A percentile compares a stretch with the other conserved stretches of the same genome.
Evolutionary conservation across 1,140 invertebrate genomes (phyloP).

Genomic region (Gonioctena quinquepunctata): DNA sequence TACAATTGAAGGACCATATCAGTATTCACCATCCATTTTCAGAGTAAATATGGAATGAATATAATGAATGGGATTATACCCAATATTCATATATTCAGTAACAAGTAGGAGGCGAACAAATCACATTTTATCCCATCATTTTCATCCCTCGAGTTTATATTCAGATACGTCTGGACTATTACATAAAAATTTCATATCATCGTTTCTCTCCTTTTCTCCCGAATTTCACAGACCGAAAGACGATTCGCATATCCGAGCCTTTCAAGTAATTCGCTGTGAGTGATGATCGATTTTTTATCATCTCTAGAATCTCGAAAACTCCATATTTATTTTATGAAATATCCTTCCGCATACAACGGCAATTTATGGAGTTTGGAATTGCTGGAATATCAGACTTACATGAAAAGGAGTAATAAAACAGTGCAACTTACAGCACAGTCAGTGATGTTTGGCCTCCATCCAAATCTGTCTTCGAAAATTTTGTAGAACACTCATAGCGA

Average conservation of each 20-base stretch:
- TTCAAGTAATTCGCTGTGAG: not conserved
- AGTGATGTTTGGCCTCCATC: not conserved
- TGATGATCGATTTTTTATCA: not conserved
- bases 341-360: not conserved
- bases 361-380: not conserved
- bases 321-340: not conserved
- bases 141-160: not conserved
- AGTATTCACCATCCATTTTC: no score
- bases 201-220: not conserved
- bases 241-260: not conserved
- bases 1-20: no score
- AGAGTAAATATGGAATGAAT: no score
- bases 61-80: not conserved
- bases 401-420: not conserved
- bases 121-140: not conserved
- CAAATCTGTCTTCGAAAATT: not conserved
- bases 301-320: not conserved
- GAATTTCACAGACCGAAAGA: not conserved
- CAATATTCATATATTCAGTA: not conserved
- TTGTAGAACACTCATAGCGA: not conserved
- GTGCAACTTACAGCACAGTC: not conserved
- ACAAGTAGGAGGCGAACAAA: not conserved
- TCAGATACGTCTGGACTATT: not conserved
- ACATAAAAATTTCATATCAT: not conserved
- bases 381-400: not conserved